phyloP scores from a whole-genome alignment of 2,113 vertebrate genomes.

The Asarcornis scutulata region DNA sequence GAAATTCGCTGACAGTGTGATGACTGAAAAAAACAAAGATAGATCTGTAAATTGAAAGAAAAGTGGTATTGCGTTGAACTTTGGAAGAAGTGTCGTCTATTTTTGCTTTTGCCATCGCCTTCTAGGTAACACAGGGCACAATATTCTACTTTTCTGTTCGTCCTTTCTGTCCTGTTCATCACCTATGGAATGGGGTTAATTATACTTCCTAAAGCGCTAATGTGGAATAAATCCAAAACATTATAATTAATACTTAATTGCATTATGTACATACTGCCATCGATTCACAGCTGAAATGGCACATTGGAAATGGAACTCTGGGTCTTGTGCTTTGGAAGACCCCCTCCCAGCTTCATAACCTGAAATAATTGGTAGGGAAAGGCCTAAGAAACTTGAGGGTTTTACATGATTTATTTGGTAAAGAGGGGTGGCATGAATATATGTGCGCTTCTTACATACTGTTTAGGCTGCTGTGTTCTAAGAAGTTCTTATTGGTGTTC shows the following conservation, averaged over 20 bases:
- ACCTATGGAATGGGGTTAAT: background rate
- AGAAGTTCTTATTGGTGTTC: background rate
- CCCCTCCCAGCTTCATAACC: background rate
- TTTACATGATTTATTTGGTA: background rate
- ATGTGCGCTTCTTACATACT: background rate
- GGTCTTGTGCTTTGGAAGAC: background rate
- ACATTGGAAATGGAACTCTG: background rate
- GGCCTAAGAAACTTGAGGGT: background rate
- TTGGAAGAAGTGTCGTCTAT: fast-evolving
- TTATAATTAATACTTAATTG: background rate
- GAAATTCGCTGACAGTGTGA: background rate
- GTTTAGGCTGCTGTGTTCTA: background rate
- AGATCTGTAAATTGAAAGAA: background rate
- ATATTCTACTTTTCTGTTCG: background rate
- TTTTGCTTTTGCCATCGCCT: background rate
- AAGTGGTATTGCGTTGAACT: background rate
- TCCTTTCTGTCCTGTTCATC: background rate
- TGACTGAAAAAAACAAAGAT: background rate
- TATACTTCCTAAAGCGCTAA: background rate
- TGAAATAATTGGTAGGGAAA: background rate
- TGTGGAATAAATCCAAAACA: background rate
- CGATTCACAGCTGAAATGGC: background rate
- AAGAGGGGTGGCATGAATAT: background rate
- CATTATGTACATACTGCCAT: background rate
- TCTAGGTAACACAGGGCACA: background rate